Evolutionary conservation across 2,113 vertebrate species (phyloP).

Genomic region (Notothenia coriiceps): DNA sequence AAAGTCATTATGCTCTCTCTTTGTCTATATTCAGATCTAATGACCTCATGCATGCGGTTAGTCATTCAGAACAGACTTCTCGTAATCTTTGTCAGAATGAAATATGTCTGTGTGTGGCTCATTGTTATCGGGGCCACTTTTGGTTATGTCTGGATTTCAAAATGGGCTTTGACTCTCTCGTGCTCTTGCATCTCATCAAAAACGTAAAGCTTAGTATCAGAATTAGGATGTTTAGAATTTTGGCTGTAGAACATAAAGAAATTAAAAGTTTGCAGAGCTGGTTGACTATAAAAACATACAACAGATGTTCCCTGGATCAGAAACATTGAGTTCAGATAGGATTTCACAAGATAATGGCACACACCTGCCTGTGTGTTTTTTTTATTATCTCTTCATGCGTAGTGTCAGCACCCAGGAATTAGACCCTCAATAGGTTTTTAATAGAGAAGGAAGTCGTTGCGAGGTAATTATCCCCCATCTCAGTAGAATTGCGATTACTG

Average conservation of each 20-base stretch:
- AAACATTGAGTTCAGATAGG: background rate
- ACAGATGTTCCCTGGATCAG: background rate
- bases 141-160: conserved; percentile 16
- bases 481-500: conserved; percentile 40
- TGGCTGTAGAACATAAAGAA: background rate
- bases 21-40: conserved; percentile 11
- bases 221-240: background rate
- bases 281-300: background rate
- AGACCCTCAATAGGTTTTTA: conserved; percentile 58
- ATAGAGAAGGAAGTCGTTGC: conserved; percentile 62
- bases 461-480: conserved; percentile 55
- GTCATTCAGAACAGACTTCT: conserved; percentile 20
- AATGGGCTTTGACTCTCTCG: conserved; percentile 9
- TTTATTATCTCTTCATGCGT: conserved; percentile 3
- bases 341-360: background rate
- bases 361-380: conserved; percentile 30
- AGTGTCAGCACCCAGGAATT: conserved; percentile 39
- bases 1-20: conserved; percentile 1
- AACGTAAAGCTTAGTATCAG: background rate
- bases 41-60: conserved; percentile 13
- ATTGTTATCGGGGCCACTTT: conserved; percentile 3
- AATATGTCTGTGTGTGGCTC: conserved; percentile 38
- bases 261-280: conserved; percentile 7
- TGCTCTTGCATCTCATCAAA: conserved; percentile 44
- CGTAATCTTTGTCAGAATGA: conserved; percentile 32